Evolutionary conservation across 2,113 vertebrate genomes (phyloP), one percentile per base, ranked within the genome.

Genomic region (Tragelaphus scriptus): DNA sequence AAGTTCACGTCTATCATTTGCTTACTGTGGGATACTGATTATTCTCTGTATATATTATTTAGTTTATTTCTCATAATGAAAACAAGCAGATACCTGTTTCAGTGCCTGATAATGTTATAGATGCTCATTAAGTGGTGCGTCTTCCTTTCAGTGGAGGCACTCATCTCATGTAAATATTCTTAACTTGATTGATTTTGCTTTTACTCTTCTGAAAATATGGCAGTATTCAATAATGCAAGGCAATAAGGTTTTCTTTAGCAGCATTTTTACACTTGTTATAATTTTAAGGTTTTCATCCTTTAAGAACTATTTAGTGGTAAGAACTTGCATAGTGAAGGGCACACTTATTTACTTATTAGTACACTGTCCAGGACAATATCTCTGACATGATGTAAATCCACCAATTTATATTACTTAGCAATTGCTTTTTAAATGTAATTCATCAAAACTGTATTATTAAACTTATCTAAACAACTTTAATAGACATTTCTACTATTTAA

Each of bases 371-470:
- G 89, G 95, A 97, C 90, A 77, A 7, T 92, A 98, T 97, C 75
- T 92, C 92, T 96, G 84, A 82, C 98, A 97, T 90, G 65, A 90
- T 87, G 97, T 97, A 96, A 97, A 91, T 97, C 81, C 75, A 86
- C 15, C 93, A 21, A 61, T 88, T 90, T 30, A 36, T 44, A 56
- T 47, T 44, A 77, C 21, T 77, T 81, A 61, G 1, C 17, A 65
- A 49, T 94, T 95, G 88, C 89, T 58, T 98, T 97, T 98, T 97
- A 88, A 94, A 93, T 94, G 94, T 98, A 96, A 96, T 98, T 98
- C 95, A 97, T 91, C 65, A 94, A 97, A 96, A 97, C 97, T 97
- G 97, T 97, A 97, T 98, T 97, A 98, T 68, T 97, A 99, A 98
- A 98, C 98, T 97, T 98, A 92, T 89, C 49, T 93, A 87, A 82